Conservation (phyloP, 1,140 invertebrate genomes). For the Lasioglossum baleicum region DNA sequence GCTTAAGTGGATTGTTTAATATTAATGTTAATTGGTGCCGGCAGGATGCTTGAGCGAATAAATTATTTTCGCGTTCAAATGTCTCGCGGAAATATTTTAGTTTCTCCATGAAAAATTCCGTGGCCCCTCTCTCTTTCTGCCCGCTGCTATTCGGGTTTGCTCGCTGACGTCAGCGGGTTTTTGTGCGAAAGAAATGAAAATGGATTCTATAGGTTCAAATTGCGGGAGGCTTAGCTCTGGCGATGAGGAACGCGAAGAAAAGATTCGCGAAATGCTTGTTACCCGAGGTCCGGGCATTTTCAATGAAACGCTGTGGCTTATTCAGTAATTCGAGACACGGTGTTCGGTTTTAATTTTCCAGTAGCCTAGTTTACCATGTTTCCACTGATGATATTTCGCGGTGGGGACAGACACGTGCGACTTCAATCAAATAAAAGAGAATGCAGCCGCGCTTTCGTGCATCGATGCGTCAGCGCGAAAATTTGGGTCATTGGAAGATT, state of each 20-base stretch:
- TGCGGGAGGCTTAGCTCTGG: no score
- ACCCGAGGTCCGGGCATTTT: not conserved
- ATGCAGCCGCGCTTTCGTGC: not conserved
- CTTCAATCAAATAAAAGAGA: not conserved
- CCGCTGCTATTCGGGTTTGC: no score
- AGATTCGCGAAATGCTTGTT: not conserved
- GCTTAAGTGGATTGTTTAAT: no score
- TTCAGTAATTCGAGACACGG: not conserved
- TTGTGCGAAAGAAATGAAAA: not conserved
- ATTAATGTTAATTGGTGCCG: no score
- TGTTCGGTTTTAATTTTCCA: not conserved
- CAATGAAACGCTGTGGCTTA: not conserved
- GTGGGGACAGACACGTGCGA: not conserved
- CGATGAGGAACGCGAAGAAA: not conserved
- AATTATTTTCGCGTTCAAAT: no score
- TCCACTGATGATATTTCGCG: not conserved
- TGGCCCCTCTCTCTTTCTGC: no score
- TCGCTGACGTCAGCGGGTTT: no score
- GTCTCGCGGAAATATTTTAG: no score
- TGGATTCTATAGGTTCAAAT: not conserved
- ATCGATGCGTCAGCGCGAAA: not conserved
- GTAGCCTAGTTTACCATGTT: not conserved
- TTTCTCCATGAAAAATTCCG: no score
- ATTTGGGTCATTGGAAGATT: slow-evolving; percentile 2
- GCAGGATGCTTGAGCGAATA: no score